Conservation (phyloP, 2,113 vertebrate genomes). For the Chloroceryle aenea region DNA sequence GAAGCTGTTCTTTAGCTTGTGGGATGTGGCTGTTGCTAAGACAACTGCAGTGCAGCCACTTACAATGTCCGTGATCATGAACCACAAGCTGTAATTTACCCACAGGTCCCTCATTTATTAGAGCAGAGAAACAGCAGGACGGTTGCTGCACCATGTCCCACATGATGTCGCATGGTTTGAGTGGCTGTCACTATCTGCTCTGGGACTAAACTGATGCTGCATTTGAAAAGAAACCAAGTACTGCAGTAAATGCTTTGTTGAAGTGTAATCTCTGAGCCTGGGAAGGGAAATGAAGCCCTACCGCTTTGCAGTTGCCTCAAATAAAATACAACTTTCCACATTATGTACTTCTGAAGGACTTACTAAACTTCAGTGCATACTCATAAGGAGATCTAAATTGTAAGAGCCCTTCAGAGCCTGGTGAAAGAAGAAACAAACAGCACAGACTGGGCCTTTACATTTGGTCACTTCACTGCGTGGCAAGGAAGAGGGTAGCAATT, state of each 20-base stretch:
- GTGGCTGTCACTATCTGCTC: not conserved
- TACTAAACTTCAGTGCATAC: not conserved
- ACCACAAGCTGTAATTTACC: constrained; percentile 44
- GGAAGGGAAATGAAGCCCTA: not conserved
- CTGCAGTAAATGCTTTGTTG: not conserved
- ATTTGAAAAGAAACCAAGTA: not conserved
- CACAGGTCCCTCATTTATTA: constrained; percentile 7
- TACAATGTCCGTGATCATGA: constrained; percentile 4
- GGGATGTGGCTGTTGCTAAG: constrained; percentile 64
- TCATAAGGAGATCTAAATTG: not conserved
- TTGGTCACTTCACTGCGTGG: not conserved
- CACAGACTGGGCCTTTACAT: not conserved
- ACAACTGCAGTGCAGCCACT: constrained; percentile 43
- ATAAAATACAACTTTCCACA: not conserved
- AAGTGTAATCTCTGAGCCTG: not conserved
- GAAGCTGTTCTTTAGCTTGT: not conserved
- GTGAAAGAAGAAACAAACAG: not conserved
- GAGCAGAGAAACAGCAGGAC: not conserved
- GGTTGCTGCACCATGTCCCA: not conserved
- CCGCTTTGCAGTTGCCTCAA: not conserved
- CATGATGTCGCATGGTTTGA: not conserved
- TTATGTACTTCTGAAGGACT: not conserved
- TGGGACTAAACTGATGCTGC: not conserved
- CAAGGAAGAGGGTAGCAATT: not conserved
- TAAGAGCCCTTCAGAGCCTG: not conserved